phyloP scores from a whole-genome alignment of 1,140 invertebrate species.

The Sminthurides bifidus region DNA sequence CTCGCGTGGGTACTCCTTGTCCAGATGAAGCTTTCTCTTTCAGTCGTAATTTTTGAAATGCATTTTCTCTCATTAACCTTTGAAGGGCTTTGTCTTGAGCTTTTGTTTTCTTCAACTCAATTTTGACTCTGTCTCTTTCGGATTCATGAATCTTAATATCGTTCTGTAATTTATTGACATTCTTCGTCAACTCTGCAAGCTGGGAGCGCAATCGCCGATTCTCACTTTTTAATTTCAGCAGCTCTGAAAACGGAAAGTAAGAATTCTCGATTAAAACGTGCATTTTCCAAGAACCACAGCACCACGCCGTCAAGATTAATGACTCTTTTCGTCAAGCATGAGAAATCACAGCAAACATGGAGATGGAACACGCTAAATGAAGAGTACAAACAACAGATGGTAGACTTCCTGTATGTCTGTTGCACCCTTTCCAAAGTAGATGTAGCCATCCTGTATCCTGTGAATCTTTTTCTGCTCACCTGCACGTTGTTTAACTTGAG shows the following conservation, averaged over 20 bases:
- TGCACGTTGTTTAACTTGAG: background rate
- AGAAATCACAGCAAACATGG: too few species aligned
- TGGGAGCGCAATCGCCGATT: slow-evolving; percentile 12
- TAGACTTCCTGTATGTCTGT: too few species aligned
- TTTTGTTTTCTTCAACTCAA: slow-evolving; percentile 12
- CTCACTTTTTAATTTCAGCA: slow-evolving; percentile 10
- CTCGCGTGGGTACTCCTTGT: background rate
- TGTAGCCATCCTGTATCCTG: background rate
- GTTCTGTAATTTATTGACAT: slow-evolving; percentile 5
- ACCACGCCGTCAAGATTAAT: too few species aligned
- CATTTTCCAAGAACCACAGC: too few species aligned
- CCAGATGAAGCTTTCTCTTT: background rate
- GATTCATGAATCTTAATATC: slow-evolving; percentile 9
- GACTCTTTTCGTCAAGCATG: too few species aligned
- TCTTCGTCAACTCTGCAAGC: slow-evolving; percentile 9
- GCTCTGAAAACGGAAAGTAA: slow-evolving; percentile 3
- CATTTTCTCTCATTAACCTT: slow-evolving; percentile 13
- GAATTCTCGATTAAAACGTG: too few species aligned
- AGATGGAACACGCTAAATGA: too few species aligned
- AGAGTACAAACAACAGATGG: too few species aligned
- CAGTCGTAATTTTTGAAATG: background rate
- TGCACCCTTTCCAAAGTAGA: slow-evolving; percentile 1
- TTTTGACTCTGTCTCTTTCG: background rate
- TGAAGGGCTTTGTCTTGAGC: slow-evolving; percentile 16
- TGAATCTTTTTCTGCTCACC: background rate